Conservation (phyloP, 2,888 invertebrate species). For the Steinernema carpocapsae region DNA sequence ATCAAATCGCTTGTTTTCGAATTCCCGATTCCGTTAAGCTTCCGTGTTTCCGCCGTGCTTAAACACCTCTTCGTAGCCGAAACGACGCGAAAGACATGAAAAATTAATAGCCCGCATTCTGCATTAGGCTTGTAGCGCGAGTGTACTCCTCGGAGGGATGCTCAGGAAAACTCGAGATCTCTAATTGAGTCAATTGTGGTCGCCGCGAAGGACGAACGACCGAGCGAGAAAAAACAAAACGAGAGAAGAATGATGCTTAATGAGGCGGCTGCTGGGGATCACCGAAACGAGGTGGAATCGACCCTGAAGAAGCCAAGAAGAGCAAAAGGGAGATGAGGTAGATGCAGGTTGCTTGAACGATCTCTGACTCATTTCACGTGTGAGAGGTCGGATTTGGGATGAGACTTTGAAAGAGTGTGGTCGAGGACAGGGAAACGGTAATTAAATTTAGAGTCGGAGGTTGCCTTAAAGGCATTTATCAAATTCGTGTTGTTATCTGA, state of each 20-base stretch:
- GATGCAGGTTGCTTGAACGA: background rate
- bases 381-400: no score
- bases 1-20: no score
- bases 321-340: background rate
- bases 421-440: no score
- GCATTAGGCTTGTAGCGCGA: slow-evolving; percentile 5
- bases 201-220: slow-evolving; percentile 8
- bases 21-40: background rate
- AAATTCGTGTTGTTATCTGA: no score
- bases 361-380: background rate
- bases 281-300: background rate
- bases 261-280: slow-evolving; percentile 11
- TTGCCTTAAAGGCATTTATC: no score
- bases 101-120: slow-evolving; percentile 2
- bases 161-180: slow-evolving; percentile 3
- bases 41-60: slow-evolving; percentile 21
- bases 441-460: no score
- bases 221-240: slow-evolving; percentile 20
- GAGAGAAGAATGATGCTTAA: slow-evolving; percentile 20
- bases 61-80: slow-evolving; percentile 8
- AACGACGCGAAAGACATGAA: slow-evolving; percentile 2
- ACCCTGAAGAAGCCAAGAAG: background rate
- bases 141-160: background rate
- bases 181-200: slow-evolving; percentile 33
- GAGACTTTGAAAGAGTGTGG: no score